A percentile compares a stretch with the other conserved stretches of the same genome.
Evolutionary conservation across 2,888 invertebrate species (phyloP).

Genomic region (Oscheius sp.): DNA sequence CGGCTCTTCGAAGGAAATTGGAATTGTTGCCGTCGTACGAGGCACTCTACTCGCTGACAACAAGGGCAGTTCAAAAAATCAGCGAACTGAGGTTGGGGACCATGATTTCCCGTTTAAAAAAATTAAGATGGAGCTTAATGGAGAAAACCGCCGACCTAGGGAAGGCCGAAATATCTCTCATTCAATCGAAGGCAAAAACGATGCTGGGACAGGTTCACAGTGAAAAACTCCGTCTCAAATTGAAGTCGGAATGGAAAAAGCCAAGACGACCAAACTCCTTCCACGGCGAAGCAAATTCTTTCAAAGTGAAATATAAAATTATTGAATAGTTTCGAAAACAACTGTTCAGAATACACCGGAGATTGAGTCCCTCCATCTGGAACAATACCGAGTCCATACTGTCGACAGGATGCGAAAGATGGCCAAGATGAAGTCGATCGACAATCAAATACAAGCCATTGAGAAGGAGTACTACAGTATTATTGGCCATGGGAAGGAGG

Average conservation of each 20-base stretch:
- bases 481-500: constrained; percentile 13
- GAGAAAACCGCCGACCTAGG: constrained; percentile 62
- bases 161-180: constrained; percentile 61
- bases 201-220: constrained; percentile 68
- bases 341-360: constrained; percentile 10
- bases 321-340: background rate
- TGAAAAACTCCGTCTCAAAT: constrained; percentile 49
- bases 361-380: background rate
- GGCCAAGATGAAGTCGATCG: constrained; percentile 18
- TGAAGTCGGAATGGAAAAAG: constrained; percentile 41
- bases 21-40: constrained; percentile 71
- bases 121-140: constrained; percentile 54
- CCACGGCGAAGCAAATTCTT: constrained; percentile 61
- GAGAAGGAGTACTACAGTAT: constrained; percentile 25
- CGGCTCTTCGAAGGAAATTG: constrained; percentile 52
- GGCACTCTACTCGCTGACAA: constrained; percentile 70
- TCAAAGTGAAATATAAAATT: constrained; percentile 18
- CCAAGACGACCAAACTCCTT: constrained; percentile 62
- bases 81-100: constrained; percentile 54
- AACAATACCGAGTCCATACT: constrained; percentile 14
- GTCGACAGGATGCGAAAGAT: constrained; percentile 24
- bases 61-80: constrained; percentile 63
- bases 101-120: constrained; percentile 22
- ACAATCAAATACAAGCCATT: constrained; percentile 26
- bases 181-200: constrained; percentile 65